Evolutionary conservation across 2,797 vertebrate genomes (phyloP), one percentile per base, ranked within the genome.

Genomic region (Sternarchorhynchus goeldii): DNA sequence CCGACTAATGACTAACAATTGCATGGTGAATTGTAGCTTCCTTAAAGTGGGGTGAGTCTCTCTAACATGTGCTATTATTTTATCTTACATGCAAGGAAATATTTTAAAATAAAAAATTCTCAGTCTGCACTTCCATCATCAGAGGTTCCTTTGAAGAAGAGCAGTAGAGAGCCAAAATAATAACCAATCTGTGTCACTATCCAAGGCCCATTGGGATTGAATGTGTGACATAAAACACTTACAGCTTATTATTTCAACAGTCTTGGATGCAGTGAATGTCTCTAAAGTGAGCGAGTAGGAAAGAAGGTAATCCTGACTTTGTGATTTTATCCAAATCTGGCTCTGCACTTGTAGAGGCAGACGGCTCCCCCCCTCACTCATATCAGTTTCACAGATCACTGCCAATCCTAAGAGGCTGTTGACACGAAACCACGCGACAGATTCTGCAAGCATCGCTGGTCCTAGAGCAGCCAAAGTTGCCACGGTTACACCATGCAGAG

Each of bases 351-450:
- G 56, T 32, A 67, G 56, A 63, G 65, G 64, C 75, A 82, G 80
- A 82, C 64, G 80, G 75, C 60, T 65, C 60, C 68, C 64, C 58
- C 79, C 67, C 78, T 76, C 73, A 66, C 68, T 66, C 67, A 25
- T 80, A 63, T 75, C 78, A 76, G 73, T 74, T 76, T 81, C 74
- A 72, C 67, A 72, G 55, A 72, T 55, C 60, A 41, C 6, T 72
- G 74, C 71, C 73, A 69, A 57, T 58, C 79, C 73, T 76, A 50
- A 66, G 67, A 80, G 59, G 66, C 73, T 70, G 73, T 80, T 25
- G n/a, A 65, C 59, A 71, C 65, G 73, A 71, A 80, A 34, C 58
- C 59, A 64, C 59, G 70, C 59, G 3, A 58, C 59, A 56, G 66
- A 21, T 68, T 62, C 71, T 18, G 78, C 32, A 58, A 80, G 57